Percentiles rank a stretch among this genome's conserved stretches.
Conservation (phyloP, 2,113 vertebrate genomes). For the Onychostoma macrolepis region DNA sequence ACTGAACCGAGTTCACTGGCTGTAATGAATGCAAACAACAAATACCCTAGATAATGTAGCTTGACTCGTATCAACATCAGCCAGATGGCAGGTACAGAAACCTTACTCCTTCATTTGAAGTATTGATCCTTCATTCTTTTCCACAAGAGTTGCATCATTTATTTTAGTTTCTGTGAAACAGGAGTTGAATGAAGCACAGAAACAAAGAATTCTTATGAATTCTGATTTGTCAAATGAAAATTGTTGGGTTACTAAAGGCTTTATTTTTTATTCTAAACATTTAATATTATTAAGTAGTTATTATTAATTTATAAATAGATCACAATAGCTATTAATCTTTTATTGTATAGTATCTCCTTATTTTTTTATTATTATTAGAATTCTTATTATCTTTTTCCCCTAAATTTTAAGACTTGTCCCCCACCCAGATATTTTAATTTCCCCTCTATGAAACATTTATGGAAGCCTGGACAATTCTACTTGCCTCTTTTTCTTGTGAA, state of each 20-base stretch:
- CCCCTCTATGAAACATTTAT: too few relatives aligned
- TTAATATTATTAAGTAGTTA: too few relatives aligned
- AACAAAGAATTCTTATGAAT: not conserved
- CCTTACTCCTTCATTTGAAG: not conserved
- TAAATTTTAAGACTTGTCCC: too few relatives aligned
- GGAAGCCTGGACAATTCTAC: not conserved
- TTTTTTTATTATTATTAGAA: too few relatives aligned
- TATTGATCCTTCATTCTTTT: not conserved
- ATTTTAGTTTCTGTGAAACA: not conserved
- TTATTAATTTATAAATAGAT: too few relatives aligned
- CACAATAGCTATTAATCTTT: too few relatives aligned
- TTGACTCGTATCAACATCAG: constrained; percentile 1
- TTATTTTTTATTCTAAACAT: too few relatives aligned
- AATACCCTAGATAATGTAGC: not conserved
- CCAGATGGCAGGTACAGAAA: constrained; percentile 20
- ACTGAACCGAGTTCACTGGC: not conserved
- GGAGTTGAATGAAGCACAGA: not conserved
- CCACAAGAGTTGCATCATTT: constrained; percentile 19
- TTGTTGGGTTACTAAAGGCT: too few relatives aligned
- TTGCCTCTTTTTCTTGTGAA: not conserved
- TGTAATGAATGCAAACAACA: not conserved
- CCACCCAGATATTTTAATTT: too few relatives aligned
- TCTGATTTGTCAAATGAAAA: not conserved
- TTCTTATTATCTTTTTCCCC: too few relatives aligned
- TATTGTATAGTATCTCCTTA: too few relatives aligned